Base-by-base conservation (phyloP, 1,140 invertebrate genomes). In the Caenorhabditis tropicalis region DNA sequence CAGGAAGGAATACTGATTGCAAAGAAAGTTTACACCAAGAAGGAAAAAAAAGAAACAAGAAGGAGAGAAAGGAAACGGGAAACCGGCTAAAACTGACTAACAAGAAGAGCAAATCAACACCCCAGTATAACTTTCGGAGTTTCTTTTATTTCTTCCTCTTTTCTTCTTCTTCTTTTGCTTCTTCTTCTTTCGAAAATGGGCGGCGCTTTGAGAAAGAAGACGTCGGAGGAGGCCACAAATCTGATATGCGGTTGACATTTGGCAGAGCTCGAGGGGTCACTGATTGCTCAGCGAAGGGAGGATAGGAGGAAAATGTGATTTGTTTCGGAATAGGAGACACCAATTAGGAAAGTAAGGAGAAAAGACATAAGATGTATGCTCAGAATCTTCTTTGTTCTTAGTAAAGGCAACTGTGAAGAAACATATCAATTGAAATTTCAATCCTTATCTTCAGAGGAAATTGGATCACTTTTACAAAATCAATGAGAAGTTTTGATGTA, bases 161-260 rank as follows among this genome's bases (percentile, higher is more conserved):
- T 24, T 24, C n/a, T 74, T 74, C 29, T 43, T 74, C 58, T 33
- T 65, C n/a, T 65, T 29, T 60, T 60, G 56, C 56, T 51, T 24
- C 36, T 74, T 24, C 36, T 74, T 43, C 65, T 74, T 74, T 46
- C 36, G 6, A 36, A 27, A 65, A 43, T 70, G 36, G 65, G 65
- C 65, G 65, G 65, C 43, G 65, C 19, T 43, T 74, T 15, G 21
- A 74, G 36, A 7, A 74, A 43, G 65, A 43, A 43, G 65, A 74
- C 10, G 65, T 33, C 65, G n/a, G 12, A 43, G 65, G 29, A 6
- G 65, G 36, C 65, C 43, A 31, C 36, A 74, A 74, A 74, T 74
- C 65, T 74, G 65, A 74, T 74, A 74, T 74, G 65, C n/a, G 36
- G 65, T 74, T 74, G 65, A 74, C 65, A 24, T 74, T 74, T 74